phyloP scores from a whole-genome alignment of 2,797 vertebrate genomes.

The Etheostoma perlongum region DNA sequence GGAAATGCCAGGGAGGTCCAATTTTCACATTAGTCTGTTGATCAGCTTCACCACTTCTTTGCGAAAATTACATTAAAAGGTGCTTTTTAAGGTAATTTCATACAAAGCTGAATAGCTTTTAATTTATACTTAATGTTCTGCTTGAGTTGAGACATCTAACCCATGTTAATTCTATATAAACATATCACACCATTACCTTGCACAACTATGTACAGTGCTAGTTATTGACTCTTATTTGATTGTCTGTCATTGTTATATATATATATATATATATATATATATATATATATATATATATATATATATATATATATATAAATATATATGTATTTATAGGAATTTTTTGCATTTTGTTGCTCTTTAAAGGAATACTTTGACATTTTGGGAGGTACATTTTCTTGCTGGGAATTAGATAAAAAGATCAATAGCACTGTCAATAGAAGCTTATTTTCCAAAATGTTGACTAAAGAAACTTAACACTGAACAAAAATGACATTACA shows the following conservation, averaged over 20 bases:
- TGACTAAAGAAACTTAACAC: neutral
- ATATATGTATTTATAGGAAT: neutral
- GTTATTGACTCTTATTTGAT: neutral
- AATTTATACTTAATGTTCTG: constrained; percentile 21
- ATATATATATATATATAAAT: too few species aligned
- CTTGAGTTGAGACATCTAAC: constrained; percentile 1
- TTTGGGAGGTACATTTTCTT: neutral
- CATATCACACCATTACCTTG: neutral
- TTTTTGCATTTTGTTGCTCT: neutral
- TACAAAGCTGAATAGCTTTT: constrained; percentile 26
- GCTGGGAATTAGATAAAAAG: neutral
- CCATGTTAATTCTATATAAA: constrained; percentile 2
- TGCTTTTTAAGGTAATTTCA: constrained; percentile 13
- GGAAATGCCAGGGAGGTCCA: constrained; percentile 56
- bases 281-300: neutral
- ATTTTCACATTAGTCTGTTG: constrained; percentile 10
- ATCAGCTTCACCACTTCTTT: constrained; percentile 37
- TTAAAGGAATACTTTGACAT: neutral
- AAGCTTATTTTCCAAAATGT: neutral
- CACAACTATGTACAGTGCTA: neutral
- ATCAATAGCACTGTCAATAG: neutral
- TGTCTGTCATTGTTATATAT: neutral
- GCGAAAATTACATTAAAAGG: constrained; percentile 14
- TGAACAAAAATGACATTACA: constrained; percentile 3
- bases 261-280: too few species aligned